Base-by-base conservation (phyloP, 2,888 invertebrate species). In the Acrobasis suavella region DNA sequence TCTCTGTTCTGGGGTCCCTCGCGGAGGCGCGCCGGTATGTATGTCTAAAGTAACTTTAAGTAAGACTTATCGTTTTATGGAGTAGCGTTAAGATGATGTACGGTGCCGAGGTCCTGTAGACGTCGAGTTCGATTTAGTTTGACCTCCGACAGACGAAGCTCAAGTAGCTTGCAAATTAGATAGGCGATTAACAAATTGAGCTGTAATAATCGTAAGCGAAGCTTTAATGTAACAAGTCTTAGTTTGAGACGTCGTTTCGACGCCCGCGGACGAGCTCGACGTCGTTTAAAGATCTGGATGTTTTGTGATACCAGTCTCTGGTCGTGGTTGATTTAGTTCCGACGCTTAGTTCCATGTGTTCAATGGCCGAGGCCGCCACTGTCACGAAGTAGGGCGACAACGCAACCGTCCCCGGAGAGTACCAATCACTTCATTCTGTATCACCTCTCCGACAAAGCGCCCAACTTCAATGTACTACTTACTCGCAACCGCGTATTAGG, bases 161-260 rank as follows among this genome's bases (percentile, higher is more conserved):
- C 86, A 80, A 82, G 81, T 86, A 85, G 88, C 86, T 86, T 83
- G 85, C 85, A 80, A 82, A 78, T 89, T 91, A 91, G 91, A 91
- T 91, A 91, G 91, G 89, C 86, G 85, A 87, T 87, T 90, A 91
- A 91, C 87, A 89, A 91, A 91, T 91, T 91, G 86, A 86, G 86
- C 86, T 82, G 74, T 82, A 72, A 70, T 85, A 81, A 76, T 82
- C 81, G 77, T 86, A 85, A 86, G 86, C 84, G 82, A 87, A 87
- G 91, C 91, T 90, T 89, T 88, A 89, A 90, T 83, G 81, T 85
- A 79, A 80, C 85, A 77, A 75, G 82, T 79, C 77, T 82, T 82
- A 83, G 83, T 81, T 80, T 72, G 81, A 76, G 76, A 70, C 70
- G 75, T 74, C 70, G 67, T 67, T 68, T 71, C 72, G 72, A 72